These are phyloP conservation scores for Paragorgia papillata DNA, from an alignment of 92 coral and sea anemone genomes.

Conservation along the genomic window DNA sequence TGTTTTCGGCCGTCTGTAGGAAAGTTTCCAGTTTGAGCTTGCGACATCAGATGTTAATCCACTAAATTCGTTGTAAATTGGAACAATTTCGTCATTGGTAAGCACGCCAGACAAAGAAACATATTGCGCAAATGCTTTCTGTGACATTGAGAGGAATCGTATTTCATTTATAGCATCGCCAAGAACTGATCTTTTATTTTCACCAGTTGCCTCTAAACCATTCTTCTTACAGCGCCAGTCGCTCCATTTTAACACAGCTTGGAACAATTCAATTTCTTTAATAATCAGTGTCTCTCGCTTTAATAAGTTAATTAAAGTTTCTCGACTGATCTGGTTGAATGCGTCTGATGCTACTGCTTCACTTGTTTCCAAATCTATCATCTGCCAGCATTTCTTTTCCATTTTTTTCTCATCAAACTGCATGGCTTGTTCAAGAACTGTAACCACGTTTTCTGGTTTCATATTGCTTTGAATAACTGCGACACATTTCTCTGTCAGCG, in stretches of 20 bases:
- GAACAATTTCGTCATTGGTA: conserved; percentile 60
- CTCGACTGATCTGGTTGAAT: conserved; percentile 54
- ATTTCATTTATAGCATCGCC: conserved; percentile 53
- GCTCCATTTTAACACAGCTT: conserved; percentile 72
- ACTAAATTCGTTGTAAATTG: conserved; percentile 55
- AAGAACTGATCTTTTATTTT: conserved; percentile 31
- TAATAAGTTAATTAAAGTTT: conserved; percentile 53
- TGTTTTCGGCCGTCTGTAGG: no score
- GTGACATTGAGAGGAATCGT: conserved; percentile 78
- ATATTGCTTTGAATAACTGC: conserved; percentile 24
- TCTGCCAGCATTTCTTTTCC: conserved; percentile 56
- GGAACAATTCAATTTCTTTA: conserved; percentile 68
- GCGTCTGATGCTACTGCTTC: conserved; percentile 54
- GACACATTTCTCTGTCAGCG: conserved; percentile 51
- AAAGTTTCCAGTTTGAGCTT: no score
- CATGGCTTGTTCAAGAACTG: conserved; percentile 49
- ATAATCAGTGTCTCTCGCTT: conserved; percentile 63
- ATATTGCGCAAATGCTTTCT: conserved; percentile 60
- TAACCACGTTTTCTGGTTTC: conserved; percentile 53
- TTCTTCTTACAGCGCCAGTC: conserved; percentile 6
- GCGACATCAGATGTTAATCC: conserved; percentile 3
- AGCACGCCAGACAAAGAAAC: conserved; percentile 69
- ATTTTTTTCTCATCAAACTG: conserved; percentile 47
- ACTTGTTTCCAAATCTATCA: conserved; percentile 47
- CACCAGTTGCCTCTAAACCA: conserved; percentile 20